Evolutionary conservation across 2,888 invertebrate genomes (phyloP).

Genomic region (Acrocera orbiculus): DNA sequence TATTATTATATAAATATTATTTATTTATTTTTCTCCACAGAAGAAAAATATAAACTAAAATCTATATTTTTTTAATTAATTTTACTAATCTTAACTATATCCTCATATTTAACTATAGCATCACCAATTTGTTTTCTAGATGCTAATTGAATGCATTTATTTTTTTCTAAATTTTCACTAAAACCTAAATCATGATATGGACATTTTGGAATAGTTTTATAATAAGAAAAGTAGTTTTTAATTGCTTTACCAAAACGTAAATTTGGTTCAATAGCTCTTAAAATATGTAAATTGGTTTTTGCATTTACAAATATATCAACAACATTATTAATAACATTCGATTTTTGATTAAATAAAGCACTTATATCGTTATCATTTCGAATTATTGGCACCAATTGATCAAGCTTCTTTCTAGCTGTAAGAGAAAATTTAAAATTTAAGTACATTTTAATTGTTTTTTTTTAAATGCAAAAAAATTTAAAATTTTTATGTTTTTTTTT

Average conservation of each 20-base stretch:
- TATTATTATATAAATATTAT: too few species aligned
- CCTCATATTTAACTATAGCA: constrained; percentile 29
- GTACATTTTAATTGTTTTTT: too few species aligned
- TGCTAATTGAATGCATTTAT: constrained; percentile 35
- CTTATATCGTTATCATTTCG: constrained; percentile 46
- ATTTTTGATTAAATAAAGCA: constrained; percentile 31
- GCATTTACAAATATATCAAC: constrained; percentile 53
- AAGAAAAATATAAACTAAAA: too few species aligned
- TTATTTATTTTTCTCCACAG: too few species aligned
- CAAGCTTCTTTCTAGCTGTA: constrained; percentile 44
- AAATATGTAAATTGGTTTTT: constrained; percentile 44
- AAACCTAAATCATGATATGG: too few species aligned
- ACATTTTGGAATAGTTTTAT: constrained; percentile 17
- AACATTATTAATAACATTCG: constrained; percentile 35
- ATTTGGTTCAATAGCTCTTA: constrained; percentile 67
- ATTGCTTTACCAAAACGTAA: constrained; percentile 38
- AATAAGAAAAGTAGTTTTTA: constrained; percentile 19
- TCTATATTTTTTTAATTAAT: too few species aligned
- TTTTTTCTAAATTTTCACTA: constrained; percentile 8
- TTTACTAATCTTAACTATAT: constrained; percentile 25
- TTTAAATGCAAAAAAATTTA: constrained; percentile 5
- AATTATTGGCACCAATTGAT: constrained; percentile 40
- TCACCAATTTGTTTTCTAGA: constrained; percentile 33
- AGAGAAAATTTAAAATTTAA: constrained; percentile 11
- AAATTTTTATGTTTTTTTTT: too few species aligned